These are phyloP conservation scores for Mongoloraphidia duomilia DNA, from an alignment of 2,888 invertebrate genomes.

Conservation along the genomic window DNA sequence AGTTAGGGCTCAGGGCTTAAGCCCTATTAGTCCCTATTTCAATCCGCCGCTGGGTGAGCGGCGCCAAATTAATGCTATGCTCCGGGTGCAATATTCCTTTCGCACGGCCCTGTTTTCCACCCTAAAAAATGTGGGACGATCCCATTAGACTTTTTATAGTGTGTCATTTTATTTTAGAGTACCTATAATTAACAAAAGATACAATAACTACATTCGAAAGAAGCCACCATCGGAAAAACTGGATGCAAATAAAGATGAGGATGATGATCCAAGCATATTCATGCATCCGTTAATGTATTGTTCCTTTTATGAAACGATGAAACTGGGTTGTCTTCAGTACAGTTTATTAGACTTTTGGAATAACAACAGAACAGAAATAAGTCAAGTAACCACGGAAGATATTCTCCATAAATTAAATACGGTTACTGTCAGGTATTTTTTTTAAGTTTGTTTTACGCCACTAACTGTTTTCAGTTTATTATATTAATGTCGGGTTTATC, in stretches of 20 bases:
- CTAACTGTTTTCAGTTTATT: too few species aligned
- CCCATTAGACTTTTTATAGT: too few species aligned
- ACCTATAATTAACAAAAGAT: constrained; percentile 20
- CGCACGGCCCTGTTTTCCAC: too few species aligned
- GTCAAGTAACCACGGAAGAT: constrained; percentile 40
- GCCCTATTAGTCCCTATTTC: too few species aligned
- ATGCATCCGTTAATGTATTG: constrained; percentile 46
- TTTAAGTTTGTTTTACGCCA: constrained; percentile 1
- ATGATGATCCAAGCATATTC: constrained; percentile 41
- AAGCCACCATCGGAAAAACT: neutral
- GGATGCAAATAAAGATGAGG: constrained; percentile 11
- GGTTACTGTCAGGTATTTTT: constrained; percentile 31
- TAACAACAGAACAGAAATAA: constrained; percentile 37
- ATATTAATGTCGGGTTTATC: too few species aligned
- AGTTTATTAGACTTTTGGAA: constrained; percentile 60
- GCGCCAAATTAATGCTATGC: too few species aligned
- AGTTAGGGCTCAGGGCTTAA: too few species aligned
- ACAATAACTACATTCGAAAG: neutral
- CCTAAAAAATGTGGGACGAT: too few species aligned
- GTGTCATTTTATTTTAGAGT: constrained; percentile 18
- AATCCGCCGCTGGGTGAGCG: too few species aligned
- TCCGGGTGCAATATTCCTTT: too few species aligned
- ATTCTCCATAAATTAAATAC: constrained; percentile 46
- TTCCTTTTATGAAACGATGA: constrained; percentile 43
- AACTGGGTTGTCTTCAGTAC: constrained; percentile 42